Evolutionary conservation across 2,888 invertebrate species (phyloP).

Genomic region (Caprella mutica): DNA sequence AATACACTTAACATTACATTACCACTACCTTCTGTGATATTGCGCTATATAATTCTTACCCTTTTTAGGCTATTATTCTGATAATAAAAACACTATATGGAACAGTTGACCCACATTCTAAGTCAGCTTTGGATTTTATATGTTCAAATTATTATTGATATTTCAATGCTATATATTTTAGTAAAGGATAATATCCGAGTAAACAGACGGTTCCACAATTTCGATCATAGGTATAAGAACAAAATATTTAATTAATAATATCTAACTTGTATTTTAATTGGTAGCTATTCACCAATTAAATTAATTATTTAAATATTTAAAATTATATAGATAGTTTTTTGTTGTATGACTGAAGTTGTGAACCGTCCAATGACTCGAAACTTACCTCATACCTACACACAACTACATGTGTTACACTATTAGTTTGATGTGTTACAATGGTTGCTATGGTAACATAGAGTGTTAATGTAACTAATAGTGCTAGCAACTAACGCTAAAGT

Average conservation of each 20-base stretch:
- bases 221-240: not conserved
- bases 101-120: no score
- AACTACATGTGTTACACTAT: no score
- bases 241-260: not conserved
- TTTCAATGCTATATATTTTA: not conserved
- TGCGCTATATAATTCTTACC: not conserved
- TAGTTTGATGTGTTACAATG: no score
- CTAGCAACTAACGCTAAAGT: no score
- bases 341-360: no score
- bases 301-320: conserved; percentile 6
- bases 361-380: no score
- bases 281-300: not conserved
- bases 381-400: no score
- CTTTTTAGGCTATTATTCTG: not conserved
- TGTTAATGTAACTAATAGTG: no score
- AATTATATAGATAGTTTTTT: conserved; percentile 1
- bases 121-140: no score
- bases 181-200: not conserved
- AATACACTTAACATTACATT: no score
- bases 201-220: not conserved
- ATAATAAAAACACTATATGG: no score
- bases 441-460: no score
- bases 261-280: not conserved
- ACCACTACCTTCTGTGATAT: not conserved
- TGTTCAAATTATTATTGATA: not conserved